These are phyloP conservation scores for Bombus breviceps DNA, from an alignment of 1,140 invertebrate genomes.

Conservation along the genomic window DNA sequence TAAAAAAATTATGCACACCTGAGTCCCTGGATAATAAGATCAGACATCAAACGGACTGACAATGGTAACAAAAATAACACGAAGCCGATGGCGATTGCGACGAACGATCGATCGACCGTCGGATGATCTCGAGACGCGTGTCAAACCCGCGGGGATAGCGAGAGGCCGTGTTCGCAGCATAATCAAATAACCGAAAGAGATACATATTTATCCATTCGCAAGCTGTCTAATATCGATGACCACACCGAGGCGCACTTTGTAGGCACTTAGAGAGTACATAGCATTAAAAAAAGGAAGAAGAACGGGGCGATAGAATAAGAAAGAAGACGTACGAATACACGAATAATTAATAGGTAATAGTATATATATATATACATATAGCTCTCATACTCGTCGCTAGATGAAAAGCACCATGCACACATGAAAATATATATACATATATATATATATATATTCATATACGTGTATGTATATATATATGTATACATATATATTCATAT, in stretches of 20 bases:
- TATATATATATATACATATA: constrained; percentile 59
- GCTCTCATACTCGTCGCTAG: constrained; percentile 56
- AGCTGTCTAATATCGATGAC: constrained; percentile 78
- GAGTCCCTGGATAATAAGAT: not conserved
- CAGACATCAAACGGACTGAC: not conserved
- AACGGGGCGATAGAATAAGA: constrained; percentile 33
- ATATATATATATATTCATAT: constrained; percentile 33
- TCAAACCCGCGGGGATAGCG: constrained; percentile 55
- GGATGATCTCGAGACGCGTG: constrained; percentile 27
- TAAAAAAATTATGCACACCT: not conserved
- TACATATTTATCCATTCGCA: constrained; percentile 70
- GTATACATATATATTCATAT: constrained; percentile 44
- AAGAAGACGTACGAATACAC: constrained; percentile 52
- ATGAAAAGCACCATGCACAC: constrained; percentile 62
- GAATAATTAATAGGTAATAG: constrained; percentile 42
- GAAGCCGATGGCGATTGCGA: constrained; percentile 15
- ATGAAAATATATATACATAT: constrained; percentile 52
- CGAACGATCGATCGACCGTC: constrained; percentile 22
- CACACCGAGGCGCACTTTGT: constrained; percentile 75
- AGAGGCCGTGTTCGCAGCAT: constrained; percentile 36
- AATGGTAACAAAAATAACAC: not conserved
- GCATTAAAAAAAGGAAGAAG: constrained; percentile 49
- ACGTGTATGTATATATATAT: constrained; percentile 17
- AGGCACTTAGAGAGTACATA: constrained; percentile 69
- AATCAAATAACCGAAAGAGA: constrained; percentile 45